Evolutionary conservation across 2,888 invertebrate species (phyloP), one percentile per base, ranked within the genome.

Genomic region (Drosophila trichaetosa): DNA sequence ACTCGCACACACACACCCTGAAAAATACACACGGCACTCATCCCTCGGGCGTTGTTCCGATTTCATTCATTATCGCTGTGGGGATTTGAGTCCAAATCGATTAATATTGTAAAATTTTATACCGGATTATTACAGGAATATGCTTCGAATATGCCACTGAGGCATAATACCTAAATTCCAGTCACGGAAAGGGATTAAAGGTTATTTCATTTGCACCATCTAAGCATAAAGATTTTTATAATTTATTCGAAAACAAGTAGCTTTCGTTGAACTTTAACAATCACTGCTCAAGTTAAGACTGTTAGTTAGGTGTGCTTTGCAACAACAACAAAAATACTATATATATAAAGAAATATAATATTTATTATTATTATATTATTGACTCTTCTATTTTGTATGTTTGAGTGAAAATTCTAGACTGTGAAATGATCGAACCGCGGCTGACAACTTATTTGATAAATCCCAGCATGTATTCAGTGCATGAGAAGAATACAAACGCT

Each of bases 81-180:
- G 31, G 48, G 27, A 52, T 51, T 58, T 59, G 58, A 24, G 33
- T 31, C 11, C 27, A 48, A 79, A 79, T 69, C 74, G 70, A 70
- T 77, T 61, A 70, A 70, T 57, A 63, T 71, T 48, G 36, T 54
- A 13, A 61, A n/a, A 0, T 31, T 11, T 27, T 4, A 27, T 27
- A 27, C 27, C 8, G 8, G 38, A 38, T 38, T 38, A 18, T 2
- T 3, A 38, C 18, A 7, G 38, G 16, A 38, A 38, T 18, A 8
- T 38, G 18, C 38, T 18, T 18, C 7, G 38, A 18, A 7, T 38
- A 18, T 18, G 3, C 7, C 8, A 18, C 8, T 8, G 7, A 18
- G 7, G 7, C 2, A 8, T 18, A 2, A 18, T 18, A 8, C 21
- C 7, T 2, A 24, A 16, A 24, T 46, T 24, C 16, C 4, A 16